These are phyloP conservation scores for Glyphotaelius pellucidus DNA, from an alignment of 2,888 invertebrate species.

Conservation along the genomic window DNA sequence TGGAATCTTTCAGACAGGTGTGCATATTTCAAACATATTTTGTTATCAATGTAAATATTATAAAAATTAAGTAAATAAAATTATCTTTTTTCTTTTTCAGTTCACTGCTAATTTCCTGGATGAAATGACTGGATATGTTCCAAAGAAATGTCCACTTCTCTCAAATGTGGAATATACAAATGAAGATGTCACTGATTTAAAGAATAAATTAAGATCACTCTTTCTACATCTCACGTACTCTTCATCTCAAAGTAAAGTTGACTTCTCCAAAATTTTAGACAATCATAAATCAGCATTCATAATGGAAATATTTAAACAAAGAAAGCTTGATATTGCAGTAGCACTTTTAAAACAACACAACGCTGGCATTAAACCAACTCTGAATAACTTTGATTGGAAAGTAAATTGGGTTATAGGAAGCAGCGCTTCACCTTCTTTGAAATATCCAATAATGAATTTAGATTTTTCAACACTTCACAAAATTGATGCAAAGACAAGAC, in stretches of 20 bases:
- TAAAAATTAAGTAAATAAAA: not conserved
- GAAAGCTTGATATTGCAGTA: slow-evolving; percentile 60
- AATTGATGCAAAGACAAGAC: slow-evolving; percentile 66
- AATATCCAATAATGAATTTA: slow-evolving; percentile 71
- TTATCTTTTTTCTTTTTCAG: slow-evolving; percentile 45
- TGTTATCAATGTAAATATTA: not conserved
- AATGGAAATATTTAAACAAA: slow-evolving; percentile 41
- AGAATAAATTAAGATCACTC: slow-evolving; percentile 53
- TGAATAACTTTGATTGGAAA: slow-evolving; percentile 70
- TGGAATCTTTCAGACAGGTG: slow-evolving; percentile 57
- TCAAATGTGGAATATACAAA: slow-evolving; percentile 17
- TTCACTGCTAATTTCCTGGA: slow-evolving; percentile 54
- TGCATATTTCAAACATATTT: not conserved
- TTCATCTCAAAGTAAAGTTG: slow-evolving; percentile 28
- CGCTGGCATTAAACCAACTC: slow-evolving; percentile 49
- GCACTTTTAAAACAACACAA: slow-evolving; percentile 63
- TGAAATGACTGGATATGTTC: slow-evolving; percentile 59
- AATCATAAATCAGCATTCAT: slow-evolving; percentile 52
- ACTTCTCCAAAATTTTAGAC: slow-evolving; percentile 51
- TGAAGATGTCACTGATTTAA: slow-evolving; percentile 42
- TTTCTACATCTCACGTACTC: slow-evolving; percentile 48
- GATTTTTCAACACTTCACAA: slow-evolving; percentile 68
- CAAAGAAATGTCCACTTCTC: slow-evolving; percentile 34
- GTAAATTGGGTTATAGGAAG: slow-evolving; percentile 72
- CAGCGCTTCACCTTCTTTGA: slow-evolving; percentile 71